These are phyloP conservation scores for Brachypterus glaber DNA, from an alignment of 2,888 invertebrate genomes.

Conservation along the genomic window DNA sequence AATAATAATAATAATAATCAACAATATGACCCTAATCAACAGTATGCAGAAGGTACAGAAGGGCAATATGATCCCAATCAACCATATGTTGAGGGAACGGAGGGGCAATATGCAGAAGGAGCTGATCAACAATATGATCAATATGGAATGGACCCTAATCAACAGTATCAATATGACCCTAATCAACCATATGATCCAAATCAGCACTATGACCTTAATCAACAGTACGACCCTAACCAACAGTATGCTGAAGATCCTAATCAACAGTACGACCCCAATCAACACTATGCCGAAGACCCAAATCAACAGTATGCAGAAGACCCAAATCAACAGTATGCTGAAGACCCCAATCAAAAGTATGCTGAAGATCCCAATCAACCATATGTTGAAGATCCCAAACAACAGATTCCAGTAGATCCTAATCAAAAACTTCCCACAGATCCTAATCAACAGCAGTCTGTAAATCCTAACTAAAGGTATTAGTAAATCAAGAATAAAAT, in stretches of 20 bases:
- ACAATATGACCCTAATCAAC: conserved; percentile 18
- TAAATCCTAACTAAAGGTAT: background rate
- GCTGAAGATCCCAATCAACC: conserved; percentile 12
- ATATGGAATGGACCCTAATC: conserved; percentile 16
- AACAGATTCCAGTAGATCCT: conserved; percentile 19
- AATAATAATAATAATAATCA: no score
- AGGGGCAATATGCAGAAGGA: conserved; percentile 18
- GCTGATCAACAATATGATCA: conserved; percentile 18
- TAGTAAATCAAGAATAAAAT: background rate
- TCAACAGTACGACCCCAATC: conserved; percentile 26
- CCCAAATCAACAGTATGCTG: conserved; percentile 22
- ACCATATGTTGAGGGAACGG: conserved; percentile 14
- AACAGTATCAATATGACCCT: conserved; percentile 20
- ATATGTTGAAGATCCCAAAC: conserved; percentile 14
- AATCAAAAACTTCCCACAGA: background rate
- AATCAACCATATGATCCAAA: conserved; percentile 28
- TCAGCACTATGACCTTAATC: conserved; percentile 27
- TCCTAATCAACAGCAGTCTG: no score
- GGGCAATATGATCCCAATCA: conserved; percentile 19
- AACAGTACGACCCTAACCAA: conserved; percentile 25
- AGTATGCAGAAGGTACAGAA: conserved; percentile 14
- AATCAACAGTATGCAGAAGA: conserved; percentile 17
- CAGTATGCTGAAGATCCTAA: conserved; percentile 32
- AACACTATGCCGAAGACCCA: conserved; percentile 16
- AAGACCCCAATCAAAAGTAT: conserved; percentile 17